Evolutionary conservation across 1,140 invertebrate species (phyloP), one percentile per base, ranked within the genome.

Genomic region (Lineus longissimus): DNA sequence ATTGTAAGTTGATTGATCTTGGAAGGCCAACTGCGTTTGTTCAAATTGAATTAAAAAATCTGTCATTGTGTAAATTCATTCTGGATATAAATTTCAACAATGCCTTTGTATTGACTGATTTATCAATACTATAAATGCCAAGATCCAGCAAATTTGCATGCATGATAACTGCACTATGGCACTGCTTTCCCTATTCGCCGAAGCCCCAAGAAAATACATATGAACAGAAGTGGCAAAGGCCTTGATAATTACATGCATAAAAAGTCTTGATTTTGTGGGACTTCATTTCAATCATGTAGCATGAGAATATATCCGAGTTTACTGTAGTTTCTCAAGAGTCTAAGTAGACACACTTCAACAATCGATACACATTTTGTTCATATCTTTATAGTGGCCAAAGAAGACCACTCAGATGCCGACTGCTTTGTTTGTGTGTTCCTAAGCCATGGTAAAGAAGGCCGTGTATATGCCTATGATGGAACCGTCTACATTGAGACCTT

Each of bases 401-500:
- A 85, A 78, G 89, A 95, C 80, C 91, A 94, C 77, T 83, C 85
- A 9, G 83, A 92, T 29, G 83, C 87, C 71, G 92, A 95, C 75
- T 93, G 91, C 68, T 82, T 95, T 61, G 76, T 91, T 0, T 83
- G 93, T 65, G 88, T 64, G 22, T 88, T 97, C 27, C 79, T 97
- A 47, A 90, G 90, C 59, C 94, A 97, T 79, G 94, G 94, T 25
- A 92, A 94, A 75, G 80, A 90, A 64, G 91, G 90, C 15, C 85
- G 91, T 65, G 78, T 95, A 33, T 93, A 92, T 78, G 91, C 91
- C 17, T 89, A 88, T 74, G 93, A 97, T 81, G 86, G 86, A 43
- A 85, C 63, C 15, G 67, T 72, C 13, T 89, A 94, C 15, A 74
- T 74, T 1, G 63, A 58, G 33, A 82, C 85, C 59, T 82, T 97